Conservation (phyloP, 2,888 invertebrate genomes). For the Tuta absoluta region DNA sequence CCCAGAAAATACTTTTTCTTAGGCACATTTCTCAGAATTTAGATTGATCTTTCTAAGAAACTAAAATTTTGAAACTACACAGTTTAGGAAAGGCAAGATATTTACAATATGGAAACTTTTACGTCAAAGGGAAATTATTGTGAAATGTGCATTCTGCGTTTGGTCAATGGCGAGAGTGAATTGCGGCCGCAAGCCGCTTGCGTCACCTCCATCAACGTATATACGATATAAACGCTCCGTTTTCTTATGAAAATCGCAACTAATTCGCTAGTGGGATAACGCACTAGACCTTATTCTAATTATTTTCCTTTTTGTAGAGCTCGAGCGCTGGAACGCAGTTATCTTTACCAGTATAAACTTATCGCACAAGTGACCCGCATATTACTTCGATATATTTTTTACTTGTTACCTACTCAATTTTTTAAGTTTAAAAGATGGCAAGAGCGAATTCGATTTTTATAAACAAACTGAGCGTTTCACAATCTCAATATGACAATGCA, state of each 20-base stretch:
- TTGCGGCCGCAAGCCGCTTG: conserved; percentile 30
- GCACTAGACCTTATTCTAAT: neutral
- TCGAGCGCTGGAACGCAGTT: too few species aligned
- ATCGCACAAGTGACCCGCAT: neutral
- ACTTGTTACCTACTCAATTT: neutral
- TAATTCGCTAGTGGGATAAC: neutral
- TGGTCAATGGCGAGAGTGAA: conserved; percentile 32
- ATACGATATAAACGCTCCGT: conserved; percentile 23
- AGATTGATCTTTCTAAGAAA: too few species aligned
- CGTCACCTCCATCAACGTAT: conserved; percentile 33
- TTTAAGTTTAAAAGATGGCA: neutral
- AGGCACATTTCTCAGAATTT: too few species aligned
- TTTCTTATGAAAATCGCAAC: neutral
- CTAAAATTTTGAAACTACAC: too few species aligned
- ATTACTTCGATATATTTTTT: neutral
- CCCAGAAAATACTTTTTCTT: too few species aligned
- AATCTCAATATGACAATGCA: conserved; percentile 64
- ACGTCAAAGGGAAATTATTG: too few species aligned
- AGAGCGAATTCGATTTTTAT: neutral
- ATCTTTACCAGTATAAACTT: neutral
- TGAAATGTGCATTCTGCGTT: neutral
- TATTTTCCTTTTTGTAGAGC: neutral
- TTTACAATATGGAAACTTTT: too few species aligned
- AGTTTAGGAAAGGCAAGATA: too few species aligned
- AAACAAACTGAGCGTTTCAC: conserved; percentile 46